These are phyloP conservation scores for Paradoxurus hermaphroditus DNA, from an alignment of 2,113 vertebrate species.

Conservation along the genomic window DNA sequence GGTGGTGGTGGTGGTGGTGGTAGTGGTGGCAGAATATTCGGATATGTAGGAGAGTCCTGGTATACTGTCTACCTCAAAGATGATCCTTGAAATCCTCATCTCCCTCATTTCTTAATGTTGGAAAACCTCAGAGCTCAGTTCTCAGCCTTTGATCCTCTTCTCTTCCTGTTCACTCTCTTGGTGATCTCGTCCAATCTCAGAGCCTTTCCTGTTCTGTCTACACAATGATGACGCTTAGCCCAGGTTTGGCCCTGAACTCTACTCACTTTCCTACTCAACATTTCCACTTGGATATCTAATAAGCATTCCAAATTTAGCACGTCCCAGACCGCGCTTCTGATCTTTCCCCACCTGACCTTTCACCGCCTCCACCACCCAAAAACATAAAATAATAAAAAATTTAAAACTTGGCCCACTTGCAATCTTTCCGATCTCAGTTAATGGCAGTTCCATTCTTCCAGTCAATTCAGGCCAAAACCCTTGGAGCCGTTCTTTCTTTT, in stretches of 20 bases:
- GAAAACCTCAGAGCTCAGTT: neutral
- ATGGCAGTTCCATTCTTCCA: neutral
- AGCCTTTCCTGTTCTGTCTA: neutral
- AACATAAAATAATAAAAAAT: neutral
- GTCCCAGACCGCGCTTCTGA: neutral
- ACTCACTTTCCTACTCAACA: neutral
- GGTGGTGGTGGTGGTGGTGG: neutral
- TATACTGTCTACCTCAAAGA: neutral
- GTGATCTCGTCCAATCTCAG: neutral
- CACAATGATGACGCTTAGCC: neutral
- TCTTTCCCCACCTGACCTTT: neutral
- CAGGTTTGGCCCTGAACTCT: neutral
- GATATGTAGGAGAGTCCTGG: neutral
- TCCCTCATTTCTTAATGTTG: neutral
- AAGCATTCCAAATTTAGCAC: neutral
- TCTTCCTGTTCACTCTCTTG: neutral
- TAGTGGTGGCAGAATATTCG: neutral
- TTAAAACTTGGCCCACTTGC: neutral
- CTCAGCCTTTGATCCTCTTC: neutral
- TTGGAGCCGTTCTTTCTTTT: neutral
- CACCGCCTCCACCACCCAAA: neutral
- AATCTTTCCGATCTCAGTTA: neutral
- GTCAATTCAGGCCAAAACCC: neutral
- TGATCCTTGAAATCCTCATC: neutral
- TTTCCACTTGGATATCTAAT: neutral